Percentiles rank a stretch among this genome's conserved stretches.
These are phyloP conservation scores for Daboia siamensis DNA, from an alignment of 2,113 vertebrate genomes.

Conservation along the genomic window DNA sequence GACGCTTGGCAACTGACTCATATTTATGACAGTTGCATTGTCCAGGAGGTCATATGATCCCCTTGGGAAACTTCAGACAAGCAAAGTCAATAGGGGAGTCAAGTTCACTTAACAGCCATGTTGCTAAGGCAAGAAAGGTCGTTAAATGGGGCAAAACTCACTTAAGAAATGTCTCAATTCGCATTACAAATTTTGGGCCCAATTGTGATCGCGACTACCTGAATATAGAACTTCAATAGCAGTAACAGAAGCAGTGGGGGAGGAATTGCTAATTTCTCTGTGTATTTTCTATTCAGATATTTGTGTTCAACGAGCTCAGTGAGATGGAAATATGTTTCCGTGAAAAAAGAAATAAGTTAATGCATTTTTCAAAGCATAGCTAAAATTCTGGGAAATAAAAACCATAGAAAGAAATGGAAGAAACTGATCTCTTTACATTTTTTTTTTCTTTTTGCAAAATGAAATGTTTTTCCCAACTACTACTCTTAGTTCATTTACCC, in stretches of 20 bases:
- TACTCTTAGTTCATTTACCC: neutral
- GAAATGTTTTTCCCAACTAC: conserved; percentile 8
- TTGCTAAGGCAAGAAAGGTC: neutral
- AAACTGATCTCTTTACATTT: conserved; percentile 8
- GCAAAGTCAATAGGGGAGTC: neutral
- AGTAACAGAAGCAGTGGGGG: conserved; percentile 7
- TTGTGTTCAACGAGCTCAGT: conserved; percentile 41
- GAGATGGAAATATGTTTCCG: conserved; percentile 23
- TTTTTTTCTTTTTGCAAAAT: conserved; percentile 38
- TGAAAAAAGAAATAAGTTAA: conserved; percentile 33
- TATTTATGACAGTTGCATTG: neutral
- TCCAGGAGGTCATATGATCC: neutral
- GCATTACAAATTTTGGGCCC: neutral
- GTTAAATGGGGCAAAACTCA: neutral
- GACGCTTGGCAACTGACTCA: neutral
- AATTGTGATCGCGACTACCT: neutral
- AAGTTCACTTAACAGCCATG: neutral
- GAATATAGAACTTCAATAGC: conserved; percentile 3
- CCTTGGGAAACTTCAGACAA: neutral
- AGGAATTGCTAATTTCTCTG: conserved; percentile 17
- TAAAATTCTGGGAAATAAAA: conserved; percentile 50
- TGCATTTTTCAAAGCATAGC: conserved; percentile 30
- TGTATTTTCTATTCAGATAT: conserved; percentile 43
- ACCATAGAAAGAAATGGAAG: conserved; percentile 32
- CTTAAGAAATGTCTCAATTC: neutral